Base-by-base conservation (phyloP, 2,888 invertebrate genomes). In the Pedicia rivosa region DNA sequence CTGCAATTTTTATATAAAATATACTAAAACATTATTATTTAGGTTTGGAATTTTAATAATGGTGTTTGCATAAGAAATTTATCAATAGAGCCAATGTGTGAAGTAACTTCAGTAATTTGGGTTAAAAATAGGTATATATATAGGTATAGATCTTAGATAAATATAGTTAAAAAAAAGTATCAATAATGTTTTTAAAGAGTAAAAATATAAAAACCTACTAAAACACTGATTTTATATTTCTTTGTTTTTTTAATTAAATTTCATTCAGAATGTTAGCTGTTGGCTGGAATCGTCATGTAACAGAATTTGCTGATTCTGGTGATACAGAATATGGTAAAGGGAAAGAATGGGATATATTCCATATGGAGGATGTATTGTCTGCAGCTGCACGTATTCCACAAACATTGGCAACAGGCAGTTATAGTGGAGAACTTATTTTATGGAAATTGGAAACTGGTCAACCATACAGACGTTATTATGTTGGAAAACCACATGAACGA, bases 31-130 rank as follows among this genome's bases (percentile, higher is more conserved):
- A n/a, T n/a, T n/a, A n/a, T n/a, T n/a, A n/a, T n/a, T n/a, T n/a
- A n/a, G n/a, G n/a, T n/a, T n/a, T 88, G 88, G 88, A 81, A 84
- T 57, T 86, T 84, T 51, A 83, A 81, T 51, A 78, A 78, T 16
- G 83, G 83, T 0, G 67, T 70, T 6, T 81, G 82, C 47, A 54
- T 83, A 42, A 63, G 78, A 43, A 71, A 70, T 37, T 73, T 84
- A 72, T 57, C 61, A 19, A 72, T 76, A 14, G 71, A 70, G 43
- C 59, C 65, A 39, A 68, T 69, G 50, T 67, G 68, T 54, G 74
- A 70, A 48, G 67, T 70, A 2, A 69, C 68, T 5, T 58, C 57
- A 28, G 66, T 70, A 30, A 66, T 71, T 46, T 73, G 72, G 72
- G 64, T 70, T n/a, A n/a, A n/a, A n/a, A n/a, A n/a, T n/a, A n/a